Percentiles rank a stretch among this genome's conserved stretches.
These are phyloP conservation scores for Rambutsinella grinnellia DNA, from an alignment of 2,888 invertebrate species.

Conservation along the genomic window DNA sequence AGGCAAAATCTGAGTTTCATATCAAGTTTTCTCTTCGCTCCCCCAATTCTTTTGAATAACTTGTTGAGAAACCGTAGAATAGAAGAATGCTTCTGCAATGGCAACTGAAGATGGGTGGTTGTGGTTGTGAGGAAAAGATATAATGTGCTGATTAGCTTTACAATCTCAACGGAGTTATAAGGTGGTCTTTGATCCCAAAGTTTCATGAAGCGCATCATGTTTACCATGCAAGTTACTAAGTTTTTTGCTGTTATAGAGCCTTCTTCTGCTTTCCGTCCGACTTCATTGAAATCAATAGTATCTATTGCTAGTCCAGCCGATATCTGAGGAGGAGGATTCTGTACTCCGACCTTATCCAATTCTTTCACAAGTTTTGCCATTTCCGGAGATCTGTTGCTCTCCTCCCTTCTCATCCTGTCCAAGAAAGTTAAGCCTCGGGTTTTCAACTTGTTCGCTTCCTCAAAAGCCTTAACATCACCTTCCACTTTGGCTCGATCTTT, in stretches of 20 bases:
- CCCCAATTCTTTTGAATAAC: no score
- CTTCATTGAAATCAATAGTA: neutral
- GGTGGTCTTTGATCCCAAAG: no score
- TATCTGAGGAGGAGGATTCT: no score
- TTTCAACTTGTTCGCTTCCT: neutral
- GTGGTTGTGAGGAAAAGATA: no score
- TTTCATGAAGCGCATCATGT: no score
- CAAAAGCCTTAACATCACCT: neutral
- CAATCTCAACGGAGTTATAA: no score
- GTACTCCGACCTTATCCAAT: neutral
- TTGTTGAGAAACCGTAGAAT: no score
- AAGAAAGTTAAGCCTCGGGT: conserved; percentile 5
- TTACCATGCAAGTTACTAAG: neutral
- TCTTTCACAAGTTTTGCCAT: neutral
- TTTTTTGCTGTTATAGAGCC: neutral
- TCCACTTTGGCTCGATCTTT: neutral
- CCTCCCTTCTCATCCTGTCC: neutral
- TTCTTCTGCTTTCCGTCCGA: neutral
- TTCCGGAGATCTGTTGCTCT: conserved; percentile 4
- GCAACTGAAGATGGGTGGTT: no score
- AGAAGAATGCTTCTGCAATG: no score
- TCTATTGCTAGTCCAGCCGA: neutral
- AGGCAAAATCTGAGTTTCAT: conserved; percentile 13
- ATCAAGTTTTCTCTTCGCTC: conserved; percentile 2
- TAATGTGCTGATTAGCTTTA: no score